Conservation (phyloP, 1,140 invertebrate species). For the Zaprionus nigranus region DNA sequence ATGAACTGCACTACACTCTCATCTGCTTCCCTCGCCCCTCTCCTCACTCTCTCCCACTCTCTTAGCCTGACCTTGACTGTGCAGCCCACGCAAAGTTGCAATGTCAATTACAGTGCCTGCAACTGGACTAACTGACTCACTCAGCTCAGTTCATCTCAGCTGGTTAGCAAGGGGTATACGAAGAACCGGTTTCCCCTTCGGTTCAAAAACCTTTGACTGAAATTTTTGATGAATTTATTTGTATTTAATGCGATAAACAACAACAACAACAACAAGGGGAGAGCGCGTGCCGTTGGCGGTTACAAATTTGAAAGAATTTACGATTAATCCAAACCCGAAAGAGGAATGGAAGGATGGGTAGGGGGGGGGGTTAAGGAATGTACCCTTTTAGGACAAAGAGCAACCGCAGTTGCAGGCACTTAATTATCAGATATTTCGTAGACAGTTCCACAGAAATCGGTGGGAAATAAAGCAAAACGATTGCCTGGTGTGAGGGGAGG, state of each 20-base stretch:
- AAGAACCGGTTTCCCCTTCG: conserved; percentile 49
- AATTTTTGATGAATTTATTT: conserved; percentile 70
- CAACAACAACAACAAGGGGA: background rate
- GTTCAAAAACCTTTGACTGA: conserved; percentile 65
- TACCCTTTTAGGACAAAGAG: conserved; percentile 32
- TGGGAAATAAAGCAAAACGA: background rate
- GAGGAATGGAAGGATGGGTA: background rate
- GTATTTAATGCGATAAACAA: conserved; percentile 58
- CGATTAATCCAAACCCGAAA: conserved; percentile 4
- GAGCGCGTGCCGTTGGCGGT: conserved; percentile 66
- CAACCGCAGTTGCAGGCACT: conserved; percentile 12
- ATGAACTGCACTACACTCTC: conserved; percentile 39
- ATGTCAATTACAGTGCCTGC: conserved; percentile 21
- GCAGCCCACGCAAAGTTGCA: conserved; percentile 16
- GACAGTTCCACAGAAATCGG: conserved; percentile 28
- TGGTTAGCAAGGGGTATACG: conserved; percentile 37
- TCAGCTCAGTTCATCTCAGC: conserved; percentile 9
- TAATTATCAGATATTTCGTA: conserved; percentile 54
- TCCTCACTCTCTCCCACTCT: background rate
- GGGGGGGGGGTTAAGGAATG: background rate
- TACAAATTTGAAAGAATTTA: conserved; percentile 41
- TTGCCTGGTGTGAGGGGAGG: background rate
- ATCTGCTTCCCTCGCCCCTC: background rate
- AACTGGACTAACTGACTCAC: conserved; percentile 38
- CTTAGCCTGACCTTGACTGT: conserved; percentile 63